Evolutionary conservation across 2,113 vertebrate genomes (phyloP), one percentile per base, ranked within the genome.

Genomic region (Scopus umbretta): DNA sequence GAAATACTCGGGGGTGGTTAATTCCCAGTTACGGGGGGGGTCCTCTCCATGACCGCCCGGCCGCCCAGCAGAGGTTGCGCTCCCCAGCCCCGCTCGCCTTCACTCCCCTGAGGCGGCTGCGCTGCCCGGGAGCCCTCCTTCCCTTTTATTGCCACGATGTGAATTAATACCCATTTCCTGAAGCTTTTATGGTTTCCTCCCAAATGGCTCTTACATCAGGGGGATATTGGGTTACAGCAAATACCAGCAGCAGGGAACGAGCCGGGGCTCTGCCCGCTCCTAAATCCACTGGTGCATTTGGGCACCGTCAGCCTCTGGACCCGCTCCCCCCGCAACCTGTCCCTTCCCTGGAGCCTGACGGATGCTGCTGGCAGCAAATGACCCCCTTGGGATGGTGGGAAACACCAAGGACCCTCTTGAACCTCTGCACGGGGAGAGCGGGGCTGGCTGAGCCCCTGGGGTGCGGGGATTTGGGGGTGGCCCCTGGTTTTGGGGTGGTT

Each of bases 81-180:
- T 42, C 61, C n/a, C 68, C 74, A 65, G 75, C 65, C 93, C 70
- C 15, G 0, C 52, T 47, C 1, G 9, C 27, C 56, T 9, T 17
- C 3, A 0, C 27, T 89, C 58, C 88, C 79, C 10, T 2, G 30
- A 61, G 91, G 84, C 25, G 16, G 55, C 67, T 1, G 2, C 9
- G 2, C 63, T 68, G 90, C 83, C 72, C 49, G 0, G 73, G 89
- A 95, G 90, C 65, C 62, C 92, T 90, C 71, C 92, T 93, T 90
- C 55, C 74, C 84, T 89, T 94, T 96, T 79, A 94, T 75, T 96
- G 89, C 91, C 82, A 42, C 45, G 20, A 63, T 80, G 95, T 92
- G 96, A 96, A 95, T 96, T 96, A 97, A 95, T 96, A 80, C 89
- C 96, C 91, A 93, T 94, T 97, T 97, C 94, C 95, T 96, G 95